Evolutionary conservation across 2,113 vertebrate genomes (phyloP).

Genomic region (Chlamydotis undulata): DNA sequence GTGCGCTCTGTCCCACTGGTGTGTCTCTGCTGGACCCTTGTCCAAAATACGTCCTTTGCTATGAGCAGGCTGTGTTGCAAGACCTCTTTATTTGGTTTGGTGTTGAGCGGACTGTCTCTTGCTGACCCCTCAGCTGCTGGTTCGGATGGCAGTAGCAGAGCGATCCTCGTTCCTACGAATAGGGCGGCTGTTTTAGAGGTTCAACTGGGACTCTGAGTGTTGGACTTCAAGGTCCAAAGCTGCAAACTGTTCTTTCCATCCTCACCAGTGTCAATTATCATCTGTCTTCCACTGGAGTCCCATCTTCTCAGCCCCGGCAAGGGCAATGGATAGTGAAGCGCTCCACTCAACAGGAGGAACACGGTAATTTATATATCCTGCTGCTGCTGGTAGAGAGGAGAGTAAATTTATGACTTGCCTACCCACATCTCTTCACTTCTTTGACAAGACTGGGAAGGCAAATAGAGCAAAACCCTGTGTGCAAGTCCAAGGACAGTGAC

Average conservation of each 20-base stretch:
- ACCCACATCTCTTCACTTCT: neutral
- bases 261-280: neutral
- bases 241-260: neutral
- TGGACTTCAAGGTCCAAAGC: neutral
- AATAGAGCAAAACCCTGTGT: neutral
- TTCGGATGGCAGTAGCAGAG: too few relatives aligned
- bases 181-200: neutral
- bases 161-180: fast-evolving
- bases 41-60: neutral
- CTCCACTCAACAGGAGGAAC: neutral
- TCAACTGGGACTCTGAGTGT: too few relatives aligned
- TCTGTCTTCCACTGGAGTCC: neutral
- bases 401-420: neutral
- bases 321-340: neutral
- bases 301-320: neutral
- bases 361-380: neutral
- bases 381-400: neutral
- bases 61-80: neutral
- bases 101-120: neutral
- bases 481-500: neutral
- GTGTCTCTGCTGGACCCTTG: neutral
- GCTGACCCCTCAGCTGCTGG: neutral
- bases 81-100: neutral
- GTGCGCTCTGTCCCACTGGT: too few relatives aligned
- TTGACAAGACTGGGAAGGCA: neutral